Evolutionary conservation across 2,888 invertebrate genomes (phyloP).

Genomic region (Exocentrus adspersus): DNA sequence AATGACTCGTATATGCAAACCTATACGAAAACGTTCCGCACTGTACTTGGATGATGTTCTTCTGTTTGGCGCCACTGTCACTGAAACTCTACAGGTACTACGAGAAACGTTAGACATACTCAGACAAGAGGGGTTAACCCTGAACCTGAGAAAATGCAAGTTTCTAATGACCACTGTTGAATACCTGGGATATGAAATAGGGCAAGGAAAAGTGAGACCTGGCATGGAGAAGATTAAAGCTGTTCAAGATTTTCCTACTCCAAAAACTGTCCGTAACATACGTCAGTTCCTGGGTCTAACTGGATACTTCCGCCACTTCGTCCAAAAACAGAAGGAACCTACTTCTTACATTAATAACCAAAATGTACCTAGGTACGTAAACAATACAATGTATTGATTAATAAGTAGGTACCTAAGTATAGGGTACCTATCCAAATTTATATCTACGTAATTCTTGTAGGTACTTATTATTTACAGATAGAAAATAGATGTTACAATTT

Average conservation of each 20-base stretch:
- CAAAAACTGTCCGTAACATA: neutral
- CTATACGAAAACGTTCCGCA: neutral
- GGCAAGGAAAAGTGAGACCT: neutral
- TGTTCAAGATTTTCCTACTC: neutral
- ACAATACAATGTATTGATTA: too few species aligned
- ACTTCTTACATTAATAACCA: constrained; percentile 38
- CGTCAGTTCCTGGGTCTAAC: constrained; percentile 1
- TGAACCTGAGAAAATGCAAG: neutral
- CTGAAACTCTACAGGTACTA: neutral
- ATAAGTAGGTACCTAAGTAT: too few species aligned
- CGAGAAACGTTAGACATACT: neutral
- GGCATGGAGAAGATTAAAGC: neutral
- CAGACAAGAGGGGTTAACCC: neutral
- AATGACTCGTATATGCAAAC: neutral
- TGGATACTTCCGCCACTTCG: neutral
- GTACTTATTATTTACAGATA: too few species aligned
- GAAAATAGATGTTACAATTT: too few species aligned
- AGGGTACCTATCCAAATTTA: too few species aligned
- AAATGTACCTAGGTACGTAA: constrained; percentile 33
- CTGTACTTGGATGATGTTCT: neutral
- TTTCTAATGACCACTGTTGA: neutral
- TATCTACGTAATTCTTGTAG: too few species aligned
- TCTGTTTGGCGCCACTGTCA: neutral
- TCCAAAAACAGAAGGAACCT: neutral
- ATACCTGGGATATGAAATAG: neutral